phyloP scores from a whole-genome alignment of 2,113 vertebrate species.

The Calyptommatus sinebrachiatus region DNA sequence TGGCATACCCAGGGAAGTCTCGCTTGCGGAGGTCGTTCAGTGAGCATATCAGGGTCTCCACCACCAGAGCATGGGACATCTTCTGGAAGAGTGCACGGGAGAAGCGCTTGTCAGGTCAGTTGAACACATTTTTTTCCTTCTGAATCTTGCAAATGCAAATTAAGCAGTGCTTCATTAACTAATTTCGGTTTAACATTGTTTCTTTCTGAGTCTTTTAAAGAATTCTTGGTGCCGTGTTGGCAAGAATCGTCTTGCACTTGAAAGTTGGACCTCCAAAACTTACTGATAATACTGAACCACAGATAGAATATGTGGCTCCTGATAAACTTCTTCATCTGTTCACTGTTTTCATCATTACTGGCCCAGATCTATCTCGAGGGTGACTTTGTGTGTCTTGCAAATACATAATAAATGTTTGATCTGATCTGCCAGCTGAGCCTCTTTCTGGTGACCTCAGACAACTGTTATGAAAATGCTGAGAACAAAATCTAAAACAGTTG shows the following conservation, averaged over 20 bases:
- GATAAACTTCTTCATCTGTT: not conserved
- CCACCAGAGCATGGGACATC: slow-evolving; percentile 76
- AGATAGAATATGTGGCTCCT: not conserved
- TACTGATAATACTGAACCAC: not conserved
- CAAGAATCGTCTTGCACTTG: not conserved
- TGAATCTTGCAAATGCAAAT: rapidly evolving
- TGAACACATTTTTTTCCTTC: not conserved
- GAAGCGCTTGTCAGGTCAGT: slow-evolving; percentile 77
- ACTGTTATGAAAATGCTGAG: not conserved
- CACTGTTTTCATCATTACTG: not conserved
- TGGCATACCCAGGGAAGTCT: slow-evolving; percentile 62
- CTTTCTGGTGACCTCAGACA: not conserved
- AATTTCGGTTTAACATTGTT: not conserved
- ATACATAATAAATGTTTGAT: not conserved
- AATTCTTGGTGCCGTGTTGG: not conserved
- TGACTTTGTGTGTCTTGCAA: not conserved
- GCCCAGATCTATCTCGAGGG: not conserved
- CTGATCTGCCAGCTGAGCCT: rapidly evolving
- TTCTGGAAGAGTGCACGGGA: slow-evolving; percentile 82
- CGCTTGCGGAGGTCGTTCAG: slow-evolving; percentile 78
- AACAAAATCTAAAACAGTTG: slow-evolving; percentile 4
- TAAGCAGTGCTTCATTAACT: not conserved
- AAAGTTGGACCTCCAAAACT: too few species aligned
- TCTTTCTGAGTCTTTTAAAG: not conserved
- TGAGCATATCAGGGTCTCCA: slow-evolving; percentile 75